phyloP scores from a whole-genome alignment of 1,140 invertebrate species.

The Acarapis woodi region DNA sequence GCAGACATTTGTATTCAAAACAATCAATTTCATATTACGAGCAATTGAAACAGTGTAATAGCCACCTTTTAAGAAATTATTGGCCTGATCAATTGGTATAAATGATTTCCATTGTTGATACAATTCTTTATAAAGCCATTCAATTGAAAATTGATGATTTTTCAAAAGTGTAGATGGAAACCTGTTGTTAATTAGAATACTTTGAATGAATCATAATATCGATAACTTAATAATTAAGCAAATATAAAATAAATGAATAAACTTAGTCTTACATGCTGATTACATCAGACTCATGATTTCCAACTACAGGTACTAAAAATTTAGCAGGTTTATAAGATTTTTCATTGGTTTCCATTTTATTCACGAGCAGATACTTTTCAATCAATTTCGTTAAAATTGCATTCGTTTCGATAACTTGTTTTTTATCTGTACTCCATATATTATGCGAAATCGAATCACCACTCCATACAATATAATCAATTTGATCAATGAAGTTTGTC shows the following conservation, averaged over 20 bases:
- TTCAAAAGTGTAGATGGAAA: conserved; percentile 16
- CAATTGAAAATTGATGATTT: conserved; percentile 14
- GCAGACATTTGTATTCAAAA: conserved; percentile 8
- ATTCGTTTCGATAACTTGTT: conserved; percentile 60
- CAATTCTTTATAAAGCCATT: conserved; percentile 19
- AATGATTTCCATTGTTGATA: conserved; percentile 18
- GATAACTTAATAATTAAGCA: too few species aligned
- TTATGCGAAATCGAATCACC: conserved; percentile 86
- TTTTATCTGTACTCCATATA: conserved; percentile 69
- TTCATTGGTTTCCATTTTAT: conserved; percentile 48
- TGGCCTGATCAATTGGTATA: conserved; percentile 12
- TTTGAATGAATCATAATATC: too few species aligned
- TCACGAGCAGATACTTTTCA: conserved; percentile 40
- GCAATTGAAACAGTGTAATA: conserved; percentile 7
- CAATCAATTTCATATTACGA: conserved; percentile 8
- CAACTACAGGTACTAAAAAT: conserved; percentile 64
- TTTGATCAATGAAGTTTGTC: conserved; percentile 31
- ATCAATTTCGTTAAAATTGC: conserved; percentile 49
- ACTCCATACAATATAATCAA: conserved; percentile 94
- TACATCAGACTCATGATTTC: conserved; percentile 82
- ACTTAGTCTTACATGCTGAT: conserved; percentile 52
- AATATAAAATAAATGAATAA: too few species aligned
- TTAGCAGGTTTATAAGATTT: conserved; percentile 53
- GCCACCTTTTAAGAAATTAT: conserved; percentile 2
- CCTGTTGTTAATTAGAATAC: neutral